A percentile compares a stretch with the other conserved stretches of the same genome.
Evolutionary conservation across 2,113 vertebrate genomes (phyloP).

Genomic region (Laterallus jamaicensis): DNA sequence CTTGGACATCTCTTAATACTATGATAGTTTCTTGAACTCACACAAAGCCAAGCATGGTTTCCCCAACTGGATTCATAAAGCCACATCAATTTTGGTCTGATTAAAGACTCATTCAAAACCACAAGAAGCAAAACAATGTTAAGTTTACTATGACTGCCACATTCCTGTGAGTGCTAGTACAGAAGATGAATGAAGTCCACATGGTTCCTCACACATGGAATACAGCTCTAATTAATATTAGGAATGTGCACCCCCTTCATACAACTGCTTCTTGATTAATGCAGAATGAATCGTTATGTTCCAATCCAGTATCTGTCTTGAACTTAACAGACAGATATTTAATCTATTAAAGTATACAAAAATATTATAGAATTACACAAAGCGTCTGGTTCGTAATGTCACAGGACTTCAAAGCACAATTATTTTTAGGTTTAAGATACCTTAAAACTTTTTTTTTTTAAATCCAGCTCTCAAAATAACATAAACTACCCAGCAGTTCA

Average conservation of each 20-base stretch:
- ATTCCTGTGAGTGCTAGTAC: conserved; percentile 40
- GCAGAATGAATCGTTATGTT: not conserved
- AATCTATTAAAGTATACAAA: not conserved
- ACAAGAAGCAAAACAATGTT: conserved; percentile 58
- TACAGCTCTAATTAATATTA: conserved; percentile 10
- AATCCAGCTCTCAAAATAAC: not conserved
- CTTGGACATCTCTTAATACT: conserved; percentile 14
- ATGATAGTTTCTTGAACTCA: not conserved
- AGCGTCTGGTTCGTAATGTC: not conserved
- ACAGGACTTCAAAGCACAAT: not conserved
- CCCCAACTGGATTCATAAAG: conserved; percentile 42
- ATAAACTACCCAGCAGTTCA: not conserved
- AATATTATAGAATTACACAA: not conserved
- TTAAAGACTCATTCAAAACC: conserved; percentile 67
- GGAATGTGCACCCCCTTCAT: not conserved
- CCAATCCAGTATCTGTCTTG: not conserved
- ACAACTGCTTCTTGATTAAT: not conserved
- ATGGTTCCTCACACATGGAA: conserved; percentile 15
- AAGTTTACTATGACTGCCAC: conserved; percentile 52
- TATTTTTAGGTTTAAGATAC: not conserved
- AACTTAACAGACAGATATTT: not conserved
- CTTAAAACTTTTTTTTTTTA: not conserved
- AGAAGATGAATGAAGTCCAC: conserved; percentile 61
- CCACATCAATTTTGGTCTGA: conserved; percentile 66
- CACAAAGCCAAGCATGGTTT: conserved; percentile 39